These are phyloP conservation scores for Diloba caeruleocephala DNA, from an alignment of 2,888 invertebrate genomes.

Conservation along the genomic window DNA sequence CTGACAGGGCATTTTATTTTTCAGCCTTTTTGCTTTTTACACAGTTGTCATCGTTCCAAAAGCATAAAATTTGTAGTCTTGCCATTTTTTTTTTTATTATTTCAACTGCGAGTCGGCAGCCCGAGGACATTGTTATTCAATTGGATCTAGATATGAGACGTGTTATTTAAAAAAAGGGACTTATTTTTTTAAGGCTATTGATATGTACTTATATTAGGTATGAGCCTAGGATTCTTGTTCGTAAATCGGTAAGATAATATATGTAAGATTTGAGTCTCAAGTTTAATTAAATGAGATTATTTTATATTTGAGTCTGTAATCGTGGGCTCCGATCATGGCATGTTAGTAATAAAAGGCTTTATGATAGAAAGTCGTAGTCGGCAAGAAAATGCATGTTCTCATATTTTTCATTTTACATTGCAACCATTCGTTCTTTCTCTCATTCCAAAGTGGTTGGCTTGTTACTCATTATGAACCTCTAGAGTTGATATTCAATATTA, in stretches of 20 bases:
- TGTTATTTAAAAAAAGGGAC: neutral
- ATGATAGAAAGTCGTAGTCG: too few relatives aligned
- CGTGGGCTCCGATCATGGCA: too few relatives aligned
- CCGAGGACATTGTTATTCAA: constrained; percentile 15
- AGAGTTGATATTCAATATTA: constrained; percentile 70
- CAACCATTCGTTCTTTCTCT: constrained; percentile 1
- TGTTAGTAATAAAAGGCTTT: too few relatives aligned
- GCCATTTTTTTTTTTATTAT: constrained; percentile 4
- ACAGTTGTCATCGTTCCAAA: neutral
- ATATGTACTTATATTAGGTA: constrained; percentile 1
- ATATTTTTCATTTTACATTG: neutral
- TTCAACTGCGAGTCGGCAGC: constrained; percentile 4
- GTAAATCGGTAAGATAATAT: too few relatives aligned
- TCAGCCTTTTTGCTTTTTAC: neutral
- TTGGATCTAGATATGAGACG: constrained; percentile 22
- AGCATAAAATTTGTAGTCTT: neutral
- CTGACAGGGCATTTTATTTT: constrained; percentile 12
- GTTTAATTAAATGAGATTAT: too few relatives aligned
- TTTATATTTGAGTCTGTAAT: too few relatives aligned
- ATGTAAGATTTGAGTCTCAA: too few relatives aligned
- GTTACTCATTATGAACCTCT: constrained; percentile 49
- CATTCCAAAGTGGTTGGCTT: constrained; percentile 24
- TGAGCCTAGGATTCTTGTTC: neutral
- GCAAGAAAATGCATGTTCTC: too few relatives aligned
- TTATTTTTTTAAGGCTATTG: constrained; percentile 1